phyloP scores from a whole-genome alignment of 2,113 vertebrate species.

The Vidua macroura region DNA sequence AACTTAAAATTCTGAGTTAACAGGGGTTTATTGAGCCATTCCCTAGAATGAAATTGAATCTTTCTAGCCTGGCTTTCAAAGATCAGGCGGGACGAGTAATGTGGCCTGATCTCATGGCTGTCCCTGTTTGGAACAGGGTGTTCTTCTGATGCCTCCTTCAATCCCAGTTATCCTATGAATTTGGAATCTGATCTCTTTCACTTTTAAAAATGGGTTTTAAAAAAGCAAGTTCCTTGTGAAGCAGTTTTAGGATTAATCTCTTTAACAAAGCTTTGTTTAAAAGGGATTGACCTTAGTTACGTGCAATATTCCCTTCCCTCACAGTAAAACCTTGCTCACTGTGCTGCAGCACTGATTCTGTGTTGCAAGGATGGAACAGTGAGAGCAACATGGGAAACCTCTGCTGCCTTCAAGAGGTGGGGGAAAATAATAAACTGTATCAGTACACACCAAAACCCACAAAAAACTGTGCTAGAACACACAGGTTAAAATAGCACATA shows the following conservation, averaged over 20 bases:
- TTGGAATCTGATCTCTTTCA: background rate
- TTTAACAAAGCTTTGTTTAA: constrained; percentile 23
- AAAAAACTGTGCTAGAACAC: background rate
- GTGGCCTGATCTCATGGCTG: background rate
- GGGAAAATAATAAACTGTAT: background rate
- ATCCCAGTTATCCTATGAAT: background rate
- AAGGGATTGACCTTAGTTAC: constrained; percentile 14
- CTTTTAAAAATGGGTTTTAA: background rate
- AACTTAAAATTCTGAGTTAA: background rate
- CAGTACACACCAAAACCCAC: background rate
- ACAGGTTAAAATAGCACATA: background rate
- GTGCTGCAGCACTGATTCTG: background rate
- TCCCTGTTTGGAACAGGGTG: background rate
- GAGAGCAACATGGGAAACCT: background rate
- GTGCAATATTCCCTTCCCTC: background rate
- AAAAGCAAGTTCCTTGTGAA: background rate
- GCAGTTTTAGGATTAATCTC: background rate
- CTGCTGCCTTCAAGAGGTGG: background rate
- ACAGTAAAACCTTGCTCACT: background rate
- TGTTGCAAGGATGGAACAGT: background rate
- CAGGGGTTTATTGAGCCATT: background rate
- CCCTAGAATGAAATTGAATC: background rate
- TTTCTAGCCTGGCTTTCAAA: background rate
- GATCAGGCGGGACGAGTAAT: background rate
- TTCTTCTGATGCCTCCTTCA: background rate